Conservation (phyloP, 2,113 vertebrate genomes). For the Origma solitaria region DNA sequence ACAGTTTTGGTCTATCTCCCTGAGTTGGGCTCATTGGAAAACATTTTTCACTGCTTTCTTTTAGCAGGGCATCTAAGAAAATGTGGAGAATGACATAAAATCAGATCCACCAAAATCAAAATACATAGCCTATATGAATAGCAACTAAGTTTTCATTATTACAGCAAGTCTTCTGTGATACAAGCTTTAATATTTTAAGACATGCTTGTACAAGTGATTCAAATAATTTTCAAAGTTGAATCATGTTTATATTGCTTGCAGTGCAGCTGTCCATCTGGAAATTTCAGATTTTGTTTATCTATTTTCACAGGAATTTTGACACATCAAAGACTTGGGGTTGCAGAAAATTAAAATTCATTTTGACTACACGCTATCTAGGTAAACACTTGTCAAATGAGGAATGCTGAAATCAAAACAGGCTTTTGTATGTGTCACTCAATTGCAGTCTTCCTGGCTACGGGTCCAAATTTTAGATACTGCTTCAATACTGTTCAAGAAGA, state of each 20-base stretch:
- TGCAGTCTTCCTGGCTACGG: neutral
- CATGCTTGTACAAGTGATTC: neutral
- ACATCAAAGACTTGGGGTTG: neutral
- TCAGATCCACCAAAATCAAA: neutral
- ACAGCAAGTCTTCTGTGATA: neutral
- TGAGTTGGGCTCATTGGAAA: neutral
- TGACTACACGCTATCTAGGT: neutral
- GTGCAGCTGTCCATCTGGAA: neutral
- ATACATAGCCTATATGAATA: neutral
- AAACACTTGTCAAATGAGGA: slow-evolving; percentile 29
- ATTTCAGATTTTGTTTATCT: slow-evolving; percentile 19
- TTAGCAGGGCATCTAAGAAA: neutral
- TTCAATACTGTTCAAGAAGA: neutral
- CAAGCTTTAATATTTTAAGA: neutral
- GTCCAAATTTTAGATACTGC: neutral
- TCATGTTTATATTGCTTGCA: neutral
- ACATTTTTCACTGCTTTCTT: neutral
- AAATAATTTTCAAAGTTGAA: neutral
- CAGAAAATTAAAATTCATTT: neutral
- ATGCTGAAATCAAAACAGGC: slow-evolving; percentile 6
- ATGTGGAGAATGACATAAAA: neutral
- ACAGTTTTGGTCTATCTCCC: neutral
- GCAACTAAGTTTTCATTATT: neutral
- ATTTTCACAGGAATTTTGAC: neutral
- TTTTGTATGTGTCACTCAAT: neutral